These are phyloP conservation scores for Alligator sinensis DNA, from an alignment of 2,113 vertebrate species.

Conservation along the genomic window DNA sequence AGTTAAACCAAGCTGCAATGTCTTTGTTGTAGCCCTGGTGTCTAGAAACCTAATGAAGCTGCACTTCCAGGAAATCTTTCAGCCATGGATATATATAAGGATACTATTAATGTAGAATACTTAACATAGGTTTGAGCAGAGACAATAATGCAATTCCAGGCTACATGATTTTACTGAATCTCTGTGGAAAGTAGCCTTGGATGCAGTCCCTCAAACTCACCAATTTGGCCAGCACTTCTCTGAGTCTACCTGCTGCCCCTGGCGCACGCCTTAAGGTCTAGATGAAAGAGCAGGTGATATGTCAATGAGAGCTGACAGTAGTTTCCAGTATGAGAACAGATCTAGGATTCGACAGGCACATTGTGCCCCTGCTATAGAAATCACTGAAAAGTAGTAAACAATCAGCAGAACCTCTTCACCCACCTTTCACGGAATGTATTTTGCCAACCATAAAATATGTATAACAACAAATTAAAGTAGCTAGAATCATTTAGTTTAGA, in stretches of 20 bases:
- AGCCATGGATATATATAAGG: background rate
- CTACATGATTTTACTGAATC: background rate
- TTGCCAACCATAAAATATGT: background rate
- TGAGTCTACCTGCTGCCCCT: background rate
- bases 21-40: background rate
- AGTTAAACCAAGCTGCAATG: background rate
- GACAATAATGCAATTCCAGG: background rate
- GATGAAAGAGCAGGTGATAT: background rate
- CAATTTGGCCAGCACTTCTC: fast-evolving
- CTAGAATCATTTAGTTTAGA: conserved; percentile 1
- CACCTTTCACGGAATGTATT: too few relatives aligned
- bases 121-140: background rate
- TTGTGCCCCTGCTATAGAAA: background rate
- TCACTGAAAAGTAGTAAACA: background rate
- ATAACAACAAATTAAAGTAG: background rate
- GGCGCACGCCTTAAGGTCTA: background rate
- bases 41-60: background rate
- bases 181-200: background rate
- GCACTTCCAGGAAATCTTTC: background rate
- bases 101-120: background rate
- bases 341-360: background rate
- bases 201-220: background rate
- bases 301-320: background rate
- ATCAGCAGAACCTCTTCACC: background rate
- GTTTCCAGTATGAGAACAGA: background rate